Evolutionary conservation across 2,888 invertebrate species (phyloP), one percentile per base, ranked within the genome.

Genomic region (Parasteatoda lunata): DNA sequence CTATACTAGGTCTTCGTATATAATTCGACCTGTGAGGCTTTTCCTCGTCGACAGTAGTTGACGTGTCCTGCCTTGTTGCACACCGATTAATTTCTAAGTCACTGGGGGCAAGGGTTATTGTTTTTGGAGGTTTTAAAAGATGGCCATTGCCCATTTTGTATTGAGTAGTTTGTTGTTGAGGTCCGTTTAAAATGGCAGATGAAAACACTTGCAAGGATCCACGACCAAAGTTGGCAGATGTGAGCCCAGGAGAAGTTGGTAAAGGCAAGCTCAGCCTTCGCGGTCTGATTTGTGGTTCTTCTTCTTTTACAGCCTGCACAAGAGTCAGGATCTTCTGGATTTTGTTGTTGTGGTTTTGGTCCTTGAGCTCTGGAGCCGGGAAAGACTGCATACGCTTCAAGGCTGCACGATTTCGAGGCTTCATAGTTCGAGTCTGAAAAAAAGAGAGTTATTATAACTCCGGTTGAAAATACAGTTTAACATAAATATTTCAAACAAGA

Each of bases 331-430:
- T 77, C 64, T 79, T 87, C 59, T 89, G 87, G 15, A 89, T 89
- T 47, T 89, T 87, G 47, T 82, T 77, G 48, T 81, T 89, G 77
- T 87, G 84, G 47, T 84, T 89, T 4, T 77, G 66, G 48, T 88
- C 89, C 65, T 79, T 78, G 51, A 78, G 54, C 51, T 88, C 87
- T n/a, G 87, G 83, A 70, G 87, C 87, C 3, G 87, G 87, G 52
- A 78, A 88, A 5, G 87, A 88, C 64, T 88, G 87, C 83, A 88
- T 88, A 49, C 87, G 30, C 45, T 88, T 88, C 47, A 88, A 66
- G 45, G 79, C 83, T 0, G 73, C 75, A n/a, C 87, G 52, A 69
- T 82, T 77, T 49, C 87, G 78, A 0, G 82, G 77, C 48, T 75
- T 88, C 7, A 72, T 69, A 8, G 70, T 71, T 8, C 87, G 83